Percentiles rank a stretch among this genome's conserved stretches.
Evolutionary conservation across 2,888 invertebrate genomes (phyloP).

Genomic region (Mylabris sibirica): DNA sequence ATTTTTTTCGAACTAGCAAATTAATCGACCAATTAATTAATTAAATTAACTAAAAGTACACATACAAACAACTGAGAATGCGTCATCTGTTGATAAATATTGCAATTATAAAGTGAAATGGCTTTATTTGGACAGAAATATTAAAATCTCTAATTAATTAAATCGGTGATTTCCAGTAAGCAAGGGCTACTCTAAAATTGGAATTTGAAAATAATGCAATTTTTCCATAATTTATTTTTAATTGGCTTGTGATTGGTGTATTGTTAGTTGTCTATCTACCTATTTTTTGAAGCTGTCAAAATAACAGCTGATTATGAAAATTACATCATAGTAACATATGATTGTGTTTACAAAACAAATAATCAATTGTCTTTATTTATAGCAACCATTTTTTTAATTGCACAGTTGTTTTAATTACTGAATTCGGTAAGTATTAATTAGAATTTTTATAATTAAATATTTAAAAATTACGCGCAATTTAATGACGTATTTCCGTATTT

Average conservation of each 20-base stretch:
- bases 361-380: slow-evolving; percentile 27
- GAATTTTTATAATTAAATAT: not conserved
- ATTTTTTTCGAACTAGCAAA: too few species aligned
- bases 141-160: too few species aligned
- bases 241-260: not conserved
- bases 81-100: too few species aligned
- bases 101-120: too few species aligned
- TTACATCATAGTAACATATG: slow-evolving; percentile 27
- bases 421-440: not conserved
- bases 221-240: too few species aligned
- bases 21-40: too few species aligned
- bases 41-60: too few species aligned
- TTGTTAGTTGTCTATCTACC: not conserved
- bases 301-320: not conserved
- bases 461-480: slow-evolving; percentile 17
- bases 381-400: not conserved
- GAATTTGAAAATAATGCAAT: too few species aligned
- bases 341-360: slow-evolving; percentile 26
- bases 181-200: too few species aligned
- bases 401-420: not conserved
- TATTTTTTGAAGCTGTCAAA: not conserved
- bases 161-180: too few species aligned
- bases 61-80: too few species aligned
- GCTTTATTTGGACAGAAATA: too few species aligned
- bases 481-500: slow-evolving; percentile 26